Evolutionary conservation across 2,888 invertebrate genomes (phyloP), one percentile per base, ranked within the genome.

Genomic region (Meiosimyza platycephala): DNA sequence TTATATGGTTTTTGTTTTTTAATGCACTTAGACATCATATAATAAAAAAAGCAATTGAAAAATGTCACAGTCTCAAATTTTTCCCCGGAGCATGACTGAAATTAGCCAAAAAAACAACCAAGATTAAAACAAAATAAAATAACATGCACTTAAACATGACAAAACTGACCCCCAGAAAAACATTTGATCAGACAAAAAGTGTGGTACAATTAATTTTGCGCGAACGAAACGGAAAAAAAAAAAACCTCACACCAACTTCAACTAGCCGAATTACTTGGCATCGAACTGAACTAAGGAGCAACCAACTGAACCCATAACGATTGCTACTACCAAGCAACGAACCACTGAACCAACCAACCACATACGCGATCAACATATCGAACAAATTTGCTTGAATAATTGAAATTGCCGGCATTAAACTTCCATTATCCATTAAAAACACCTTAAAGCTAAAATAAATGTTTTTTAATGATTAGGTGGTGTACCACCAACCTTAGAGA

Each of bases 341-440:
- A 50, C 18, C 52, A 50, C 13, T 11, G n/a, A 28, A 12, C 52
- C 18, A 51, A 16, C 69, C 50, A 50, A 28, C 60, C 40, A 40
- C 60, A 50, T 51, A 11, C 40, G 15, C 50, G 60, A 69, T 40
- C 40, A 40, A 40, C 40, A 40, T 40, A 50, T 51, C 51, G 33
- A 13, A 51, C 60, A 69, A 62, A 69, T 69, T 60, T 52, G 52
- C 69, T 69, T 60, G 69, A 60, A 69, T 69, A 69, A 69, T 69
- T 69, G 59, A 69, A 69, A 69, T 69, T 64, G 60, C 60, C 69
- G 60, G 69, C 69, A 69, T 69, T 69, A 69, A 69, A 69, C 60
- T 69, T 60, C 48, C 62, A 69, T 69, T 62, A 69, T 18, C 69
- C 52, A 69, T 62, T 69, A 69, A 69, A 69, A 69, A 69, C 69